These are phyloP conservation scores for Dendrocincla fuliginosa DNA, from an alignment of 2,797 vertebrate species.

Conservation along the genomic window DNA sequence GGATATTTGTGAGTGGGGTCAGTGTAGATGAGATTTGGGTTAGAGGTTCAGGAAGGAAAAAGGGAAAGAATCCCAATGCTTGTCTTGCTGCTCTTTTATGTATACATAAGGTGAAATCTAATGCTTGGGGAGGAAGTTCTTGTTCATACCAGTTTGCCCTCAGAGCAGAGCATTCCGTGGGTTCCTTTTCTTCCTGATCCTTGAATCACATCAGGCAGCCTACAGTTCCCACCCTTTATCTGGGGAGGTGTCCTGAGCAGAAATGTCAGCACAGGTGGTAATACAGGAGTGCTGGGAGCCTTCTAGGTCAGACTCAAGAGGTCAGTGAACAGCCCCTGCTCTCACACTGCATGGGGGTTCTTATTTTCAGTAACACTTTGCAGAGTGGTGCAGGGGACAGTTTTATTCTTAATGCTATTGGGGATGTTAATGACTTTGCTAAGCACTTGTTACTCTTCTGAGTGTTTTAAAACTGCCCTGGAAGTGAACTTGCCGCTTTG, in stretches of 20 bases:
- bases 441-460: neutral
- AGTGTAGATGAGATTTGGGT: neutral
- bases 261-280: neutral
- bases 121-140: neutral
- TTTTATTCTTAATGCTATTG: neutral
- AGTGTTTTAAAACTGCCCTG: neutral
- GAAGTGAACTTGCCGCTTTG: neutral
- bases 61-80: neutral
- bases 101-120: neutral
- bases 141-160: neutral
- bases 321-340: neutral
- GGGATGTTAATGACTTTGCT: neutral
- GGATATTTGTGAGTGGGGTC: neutral
- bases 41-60: neutral
- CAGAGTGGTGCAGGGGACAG: neutral
- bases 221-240: neutral
- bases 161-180: neutral
- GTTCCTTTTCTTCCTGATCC: neutral
- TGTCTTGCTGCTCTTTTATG: neutral
- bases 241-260: neutral
- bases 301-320: neutral
- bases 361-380: neutral
- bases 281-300: neutral
- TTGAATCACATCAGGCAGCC: neutral
- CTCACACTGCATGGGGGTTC: rapidly evolving